phyloP scores from a whole-genome alignment of 2,888 invertebrate species.

The Scelioninae gen. 2 region DNA sequence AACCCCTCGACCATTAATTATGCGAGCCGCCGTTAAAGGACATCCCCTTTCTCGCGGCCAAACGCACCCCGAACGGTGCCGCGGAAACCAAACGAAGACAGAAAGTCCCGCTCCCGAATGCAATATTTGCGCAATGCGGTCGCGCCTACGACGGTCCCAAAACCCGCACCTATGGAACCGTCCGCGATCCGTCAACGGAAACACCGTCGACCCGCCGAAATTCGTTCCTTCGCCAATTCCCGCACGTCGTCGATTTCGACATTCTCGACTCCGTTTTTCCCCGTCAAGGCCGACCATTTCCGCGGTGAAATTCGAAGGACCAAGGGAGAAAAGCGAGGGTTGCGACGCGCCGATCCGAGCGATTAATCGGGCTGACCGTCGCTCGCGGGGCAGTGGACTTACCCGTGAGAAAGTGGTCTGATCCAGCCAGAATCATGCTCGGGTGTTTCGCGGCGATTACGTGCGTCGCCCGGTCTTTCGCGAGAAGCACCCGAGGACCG shows the following conservation, averaged over 20 bases:
- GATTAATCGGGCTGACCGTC: constrained; percentile 31
- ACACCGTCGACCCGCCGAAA: too few relatives aligned
- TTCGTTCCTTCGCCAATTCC: too few relatives aligned
- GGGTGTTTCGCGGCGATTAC: constrained; percentile 61
- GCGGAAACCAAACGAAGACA: not conserved
- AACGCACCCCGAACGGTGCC: constrained; percentile 1
- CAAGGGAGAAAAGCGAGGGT: too few relatives aligned
- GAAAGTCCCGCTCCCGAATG: not conserved
- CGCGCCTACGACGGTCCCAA: constrained; percentile 8
- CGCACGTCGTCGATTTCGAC: too few relatives aligned
- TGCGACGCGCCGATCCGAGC: too few relatives aligned
- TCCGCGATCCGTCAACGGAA: constrained; percentile 29
- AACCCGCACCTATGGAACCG: constrained; percentile 41
- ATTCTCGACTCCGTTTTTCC: too few relatives aligned
- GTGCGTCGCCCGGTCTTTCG: constrained; percentile 63
- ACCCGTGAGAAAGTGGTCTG: constrained; percentile 75
- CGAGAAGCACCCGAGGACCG: constrained; percentile 63
- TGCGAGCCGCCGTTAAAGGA: constrained; percentile 47
- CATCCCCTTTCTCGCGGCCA: constrained; percentile 4
- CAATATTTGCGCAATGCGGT: constrained; percentile 54
- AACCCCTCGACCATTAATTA: constrained; percentile 46
- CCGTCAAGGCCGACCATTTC: too few relatives aligned
- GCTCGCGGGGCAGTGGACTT: constrained; percentile 71
- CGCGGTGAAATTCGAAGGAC: too few relatives aligned
- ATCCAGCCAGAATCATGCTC: constrained; percentile 75